Conservation (phyloP, 1,140 invertebrate genomes). For the Grapholita molesta region DNA sequence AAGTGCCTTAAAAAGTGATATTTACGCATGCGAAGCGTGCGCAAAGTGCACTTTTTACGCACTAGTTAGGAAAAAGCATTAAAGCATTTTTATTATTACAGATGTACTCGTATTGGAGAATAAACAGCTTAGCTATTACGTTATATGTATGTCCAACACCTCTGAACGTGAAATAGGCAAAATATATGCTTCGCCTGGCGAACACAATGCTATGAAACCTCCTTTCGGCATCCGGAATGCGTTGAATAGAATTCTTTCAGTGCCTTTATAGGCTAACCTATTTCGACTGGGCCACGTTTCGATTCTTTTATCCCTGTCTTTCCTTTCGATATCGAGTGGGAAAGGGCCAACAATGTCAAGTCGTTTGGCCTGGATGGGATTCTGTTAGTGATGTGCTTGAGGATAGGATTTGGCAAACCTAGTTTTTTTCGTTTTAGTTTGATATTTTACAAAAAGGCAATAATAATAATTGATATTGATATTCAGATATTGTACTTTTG, state of each 20-base stretch:
- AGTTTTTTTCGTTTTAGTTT: too few species aligned
- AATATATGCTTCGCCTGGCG: slow-evolving; percentile 21
- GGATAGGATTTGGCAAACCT: too few species aligned
- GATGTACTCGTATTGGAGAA: not conserved
- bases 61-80: too few species aligned
- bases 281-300: not conserved
- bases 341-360: not conserved
- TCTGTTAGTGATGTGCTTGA: not conserved
- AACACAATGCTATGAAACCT: slow-evolving; percentile 18
- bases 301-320: not conserved
- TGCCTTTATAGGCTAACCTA: slow-evolving; percentile 37
- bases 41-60: too few species aligned
- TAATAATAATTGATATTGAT: too few species aligned
- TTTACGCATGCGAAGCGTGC: too few species aligned
- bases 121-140: slow-evolving; percentile 10
- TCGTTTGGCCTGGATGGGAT: not conserved
- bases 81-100: too few species aligned
- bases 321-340: not conserved
- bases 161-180: slow-evolving; percentile 12
- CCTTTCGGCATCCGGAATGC: slow-evolving; percentile 32
- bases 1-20: too few species aligned
- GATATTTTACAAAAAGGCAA: too few species aligned
- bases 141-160: not conserved
- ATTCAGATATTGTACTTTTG: too few species aligned
- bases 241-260: slow-evolving; percentile 47